These are phyloP conservation scores for Dysidea cf. avara DNA, from an alignment of 37 sponge, comb jelly and placozoan species.

Conservation along the genomic window DNA sequence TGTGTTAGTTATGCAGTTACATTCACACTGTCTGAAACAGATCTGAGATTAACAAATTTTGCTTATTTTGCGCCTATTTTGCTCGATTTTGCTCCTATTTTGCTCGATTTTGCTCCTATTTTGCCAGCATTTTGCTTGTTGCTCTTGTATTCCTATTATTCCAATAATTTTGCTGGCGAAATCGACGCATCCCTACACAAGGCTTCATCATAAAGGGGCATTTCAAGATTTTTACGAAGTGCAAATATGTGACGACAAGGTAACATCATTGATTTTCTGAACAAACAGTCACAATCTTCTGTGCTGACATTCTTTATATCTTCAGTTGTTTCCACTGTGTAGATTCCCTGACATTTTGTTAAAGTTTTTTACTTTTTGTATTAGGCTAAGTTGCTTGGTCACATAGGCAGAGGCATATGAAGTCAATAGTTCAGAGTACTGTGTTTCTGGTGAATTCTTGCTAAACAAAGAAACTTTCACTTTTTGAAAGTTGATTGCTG, in stretches of 20 bases:
- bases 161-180: too few species aligned
- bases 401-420: conserved; percentile 44
- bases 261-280: conserved; percentile 30
- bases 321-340: conserved; percentile 2
- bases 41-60: too few species aligned
- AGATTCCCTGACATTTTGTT: not conserved
- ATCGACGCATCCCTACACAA: too few species aligned
- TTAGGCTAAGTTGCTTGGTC: conserved; percentile 10
- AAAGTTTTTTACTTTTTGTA: conserved; percentile 8
- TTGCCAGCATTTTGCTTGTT: too few species aligned
- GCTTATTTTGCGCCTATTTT: too few species aligned
- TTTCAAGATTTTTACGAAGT: conserved; percentile 3
- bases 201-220: conserved; percentile 22
- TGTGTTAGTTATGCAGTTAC: too few species aligned
- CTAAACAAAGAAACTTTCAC: conserved; percentile 9
- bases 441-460: conserved; percentile 12
- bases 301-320: conserved; percentile 3
- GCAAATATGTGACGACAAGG: conserved; percentile 50
- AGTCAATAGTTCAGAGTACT: conserved; percentile 41
- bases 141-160: too few species aligned
- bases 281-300: conserved; percentile 11
- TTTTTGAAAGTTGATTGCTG: conserved; percentile 13
- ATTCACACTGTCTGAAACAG: too few species aligned
- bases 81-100: too few species aligned
- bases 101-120: too few species aligned